These are phyloP conservation scores for Ceratotherium simum DNA, from an alignment of 2,113 vertebrate species.

Conservation along the genomic window DNA sequence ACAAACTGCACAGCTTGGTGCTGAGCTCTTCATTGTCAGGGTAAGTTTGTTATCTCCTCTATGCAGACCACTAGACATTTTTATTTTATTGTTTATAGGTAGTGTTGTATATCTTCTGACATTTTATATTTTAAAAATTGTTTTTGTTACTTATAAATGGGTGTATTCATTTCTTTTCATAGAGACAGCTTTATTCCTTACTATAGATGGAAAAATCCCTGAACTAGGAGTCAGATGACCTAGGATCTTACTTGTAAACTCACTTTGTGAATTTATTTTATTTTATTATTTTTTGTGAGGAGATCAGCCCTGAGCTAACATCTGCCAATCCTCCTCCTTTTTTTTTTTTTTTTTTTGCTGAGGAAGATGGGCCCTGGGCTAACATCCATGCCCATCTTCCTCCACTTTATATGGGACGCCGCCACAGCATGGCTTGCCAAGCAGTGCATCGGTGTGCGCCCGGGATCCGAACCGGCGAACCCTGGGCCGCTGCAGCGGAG, in stretches of 20 bases:
- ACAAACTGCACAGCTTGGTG: constrained; percentile 97
- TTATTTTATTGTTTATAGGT: background rate
- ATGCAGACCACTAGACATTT: background rate
- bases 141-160: background rate
- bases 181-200: constrained; percentile 32
- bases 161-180: background rate
- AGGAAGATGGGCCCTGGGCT: no score
- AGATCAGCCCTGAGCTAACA: no score
- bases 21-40: constrained; percentile 98
- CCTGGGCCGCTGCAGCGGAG: no score
- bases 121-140: background rate
- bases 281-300: no score
- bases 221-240: background rate
- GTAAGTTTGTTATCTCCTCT: constrained; percentile 84
- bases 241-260: constrained; percentile 51
- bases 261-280: constrained; percentile 32
- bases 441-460: no score
- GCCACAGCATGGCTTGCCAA: no score
- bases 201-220: background rate
- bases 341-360: no score
- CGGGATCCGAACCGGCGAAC: no score
- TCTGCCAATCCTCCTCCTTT: no score
- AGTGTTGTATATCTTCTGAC: background rate
- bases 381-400: no score
- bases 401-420: no score